Conservation (phyloP, 2,113 vertebrate genomes). For the Edolisoma coerulescens region DNA sequence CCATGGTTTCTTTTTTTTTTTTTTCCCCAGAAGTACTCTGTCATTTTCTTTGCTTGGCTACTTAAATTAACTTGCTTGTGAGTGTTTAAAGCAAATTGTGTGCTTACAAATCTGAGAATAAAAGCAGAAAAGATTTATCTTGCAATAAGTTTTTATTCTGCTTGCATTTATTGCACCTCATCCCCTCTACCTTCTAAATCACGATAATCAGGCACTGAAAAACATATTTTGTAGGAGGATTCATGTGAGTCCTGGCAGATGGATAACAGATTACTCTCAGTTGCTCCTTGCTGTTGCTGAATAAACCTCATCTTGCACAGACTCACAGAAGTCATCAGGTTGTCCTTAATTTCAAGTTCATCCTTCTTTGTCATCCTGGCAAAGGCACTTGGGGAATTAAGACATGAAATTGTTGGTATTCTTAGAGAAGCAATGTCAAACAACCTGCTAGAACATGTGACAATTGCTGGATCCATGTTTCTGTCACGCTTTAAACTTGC, state of each 20-base stretch:
- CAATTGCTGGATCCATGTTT: background rate
- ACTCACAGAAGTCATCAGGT: background rate
- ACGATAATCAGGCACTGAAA: background rate
- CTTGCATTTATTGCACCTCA: background rate
- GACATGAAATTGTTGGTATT: background rate
- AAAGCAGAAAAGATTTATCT: background rate
- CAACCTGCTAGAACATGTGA: background rate
- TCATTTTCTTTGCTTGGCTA: background rate
- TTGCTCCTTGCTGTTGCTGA: background rate
- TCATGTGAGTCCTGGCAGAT: background rate
- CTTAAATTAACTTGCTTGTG: background rate
- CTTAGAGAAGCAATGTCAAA: background rate
- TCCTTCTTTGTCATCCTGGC: background rate
- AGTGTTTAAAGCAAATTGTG: background rate
- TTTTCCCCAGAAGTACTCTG: background rate
- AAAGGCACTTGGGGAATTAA: background rate
- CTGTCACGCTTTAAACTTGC: background rate
- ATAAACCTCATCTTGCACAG: background rate
- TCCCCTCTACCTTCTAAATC: background rate
- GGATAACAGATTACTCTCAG: background rate
- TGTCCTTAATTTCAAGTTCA: background rate
- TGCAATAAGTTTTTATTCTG: background rate
- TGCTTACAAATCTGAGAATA: background rate
- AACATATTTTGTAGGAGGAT: background rate
- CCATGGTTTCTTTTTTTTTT: background rate